phyloP scores from a whole-genome alignment of 2,888 invertebrate species.

The Cephonodes hylas region DNA sequence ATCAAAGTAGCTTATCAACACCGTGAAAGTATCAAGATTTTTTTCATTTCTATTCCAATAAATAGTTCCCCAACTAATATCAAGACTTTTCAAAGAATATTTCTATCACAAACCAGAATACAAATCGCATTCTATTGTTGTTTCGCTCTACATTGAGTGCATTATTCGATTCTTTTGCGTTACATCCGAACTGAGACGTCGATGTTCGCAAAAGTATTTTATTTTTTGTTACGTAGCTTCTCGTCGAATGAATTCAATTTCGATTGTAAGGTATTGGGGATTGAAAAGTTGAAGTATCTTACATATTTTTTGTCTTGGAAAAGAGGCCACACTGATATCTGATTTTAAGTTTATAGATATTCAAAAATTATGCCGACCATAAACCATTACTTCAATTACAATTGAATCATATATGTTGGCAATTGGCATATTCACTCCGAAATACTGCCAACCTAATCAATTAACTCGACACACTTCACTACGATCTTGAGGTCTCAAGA shows the following conservation, averaged over 20 bases:
- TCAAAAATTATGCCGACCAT: too few relatives aligned
- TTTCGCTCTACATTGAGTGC: neutral
- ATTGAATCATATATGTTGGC: too few relatives aligned
- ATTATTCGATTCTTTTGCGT: neutral
- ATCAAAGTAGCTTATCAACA: too few relatives aligned
- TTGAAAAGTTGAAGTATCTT: neutral
- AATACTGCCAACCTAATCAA: too few relatives aligned
- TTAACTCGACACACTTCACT: too few relatives aligned
- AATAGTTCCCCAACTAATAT: neutral
- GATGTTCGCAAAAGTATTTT: neutral
- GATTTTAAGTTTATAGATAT: too few relatives aligned
- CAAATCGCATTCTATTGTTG: slow-evolving; percentile 7
- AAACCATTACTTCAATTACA: too few relatives aligned
- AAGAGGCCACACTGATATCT: neutral
- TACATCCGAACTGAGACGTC: slow-evolving; percentile 1
- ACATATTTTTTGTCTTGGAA: neutral
- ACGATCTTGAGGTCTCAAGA: too few relatives aligned
- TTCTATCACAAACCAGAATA: neutral
- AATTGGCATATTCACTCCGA: too few relatives aligned
- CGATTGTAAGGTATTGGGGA: neutral
- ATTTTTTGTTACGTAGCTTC: neutral
- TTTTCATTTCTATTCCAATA: neutral
- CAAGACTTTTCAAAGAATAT: neutral
- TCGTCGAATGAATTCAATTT: neutral
- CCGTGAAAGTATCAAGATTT: neutral